Base-by-base conservation (phyloP, 2,888 invertebrate species). In the Ganaspis brasiliensis region DNA sequence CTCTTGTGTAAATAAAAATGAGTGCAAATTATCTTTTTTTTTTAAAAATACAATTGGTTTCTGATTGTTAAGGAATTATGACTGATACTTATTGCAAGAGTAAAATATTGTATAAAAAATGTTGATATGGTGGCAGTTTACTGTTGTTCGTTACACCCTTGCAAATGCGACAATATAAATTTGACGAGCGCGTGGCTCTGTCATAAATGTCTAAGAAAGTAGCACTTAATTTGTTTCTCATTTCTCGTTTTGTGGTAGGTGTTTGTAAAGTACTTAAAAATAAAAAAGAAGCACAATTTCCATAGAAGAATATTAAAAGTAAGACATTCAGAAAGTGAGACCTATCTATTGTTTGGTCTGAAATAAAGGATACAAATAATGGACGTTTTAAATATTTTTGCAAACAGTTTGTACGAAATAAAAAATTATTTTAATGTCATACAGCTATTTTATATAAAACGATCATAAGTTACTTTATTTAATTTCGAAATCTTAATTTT, bases 161-260 rank as follows among this genome's bases (percentile, higher is more conserved):
- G 67, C 24, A 67, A 67, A 67, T 67, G 40, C 67, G 67, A 67
- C 67, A 45, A 24, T 67, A 67, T 67, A 67, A 67, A 67, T 24
- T 67, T 67, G 67, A 67, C 21, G 67, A 67, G 67, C 67, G 67
- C 67, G 67, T 67, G 67, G 67, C 67, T 67, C 67, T 67, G 67
- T 67, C 67, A 67, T 67, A 67, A 67, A 67, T 67, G 67, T 45
- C 67, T 67, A 67, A 67, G 67, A 67, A 67, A 67, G 67, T 67
- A 67, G 67, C 45, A 67, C 67, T 67, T 67, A 67, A 67, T 67
- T 67, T 67, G 67, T 67, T 67, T 67, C 24, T 67, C 24, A 40
- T 67, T 67, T 45, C 45, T 67, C 40, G 67, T 45, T 67, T 67
- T 67, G 67, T 67, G 67, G 67, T 67, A 45, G 67, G 67, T 24